Evolutionary conservation across 1,140 invertebrate genomes (phyloP), one percentile per base, ranked within the genome.

Genomic region (Drosophila quadrilineata): DNA sequence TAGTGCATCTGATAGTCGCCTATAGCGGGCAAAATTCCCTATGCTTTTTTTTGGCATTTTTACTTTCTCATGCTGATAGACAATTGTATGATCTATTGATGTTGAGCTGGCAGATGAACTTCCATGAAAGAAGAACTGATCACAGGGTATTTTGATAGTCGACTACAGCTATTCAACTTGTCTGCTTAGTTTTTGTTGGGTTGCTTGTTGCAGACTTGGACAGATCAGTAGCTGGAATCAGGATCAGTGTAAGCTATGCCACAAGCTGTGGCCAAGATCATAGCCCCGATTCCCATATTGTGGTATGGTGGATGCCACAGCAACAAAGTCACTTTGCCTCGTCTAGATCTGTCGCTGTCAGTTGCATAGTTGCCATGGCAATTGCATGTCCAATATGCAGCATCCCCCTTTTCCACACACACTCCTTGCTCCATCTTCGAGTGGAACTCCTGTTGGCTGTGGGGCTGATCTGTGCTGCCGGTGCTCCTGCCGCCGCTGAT

Each of bases 331-430:
- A n/a, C n/a, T n/a, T n/a, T 33, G 65, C 65, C 59, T 75, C 76
- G 77, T 84, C 77, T 76, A 82, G 76, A 82, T 84, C 76, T 82
- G 76, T 82, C 68, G 75, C 70, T 79, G 75, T 79, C 79, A 77
- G 63, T 76, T 82, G 77, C 75, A 80, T 80, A 80, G 75, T 80
- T 80, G 71, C 76, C 35, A 48, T 43, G 57, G 77, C 77, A 85
- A 84, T 84, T 84, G 77, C 77, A 84, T 84, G 77, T 84, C 79
- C 75, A 50, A 59, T 46, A 49, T 43, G 19, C 45, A 36, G 14
- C n/a, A n/a, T 31, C 36, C 48, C 17, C 9, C 40, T 28, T 28
- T 19, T 19, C 4, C 59, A 31, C n/a, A 3, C 48, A 16, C 22
- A 14, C 45, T 10, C 21, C 9, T 0, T 6, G 3, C 28, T n/a